Evolutionary conservation across 2,888 invertebrate species (phyloP), one percentile per base, ranked within the genome.

Genomic region (Meliscaeva auricollis): DNA sequence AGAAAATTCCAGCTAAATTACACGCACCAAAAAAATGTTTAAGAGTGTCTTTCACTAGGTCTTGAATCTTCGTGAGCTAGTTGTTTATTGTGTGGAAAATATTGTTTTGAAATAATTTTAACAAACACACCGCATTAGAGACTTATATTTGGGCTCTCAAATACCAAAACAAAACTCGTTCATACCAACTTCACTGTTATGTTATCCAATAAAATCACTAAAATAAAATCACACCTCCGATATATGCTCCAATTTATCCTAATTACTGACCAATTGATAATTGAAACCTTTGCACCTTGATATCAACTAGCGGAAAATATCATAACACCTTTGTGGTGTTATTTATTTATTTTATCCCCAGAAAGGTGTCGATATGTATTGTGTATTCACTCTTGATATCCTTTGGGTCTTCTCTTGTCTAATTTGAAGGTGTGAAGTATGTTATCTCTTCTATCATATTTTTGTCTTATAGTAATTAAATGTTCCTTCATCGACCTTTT

Each of bases 261-360:
- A 44, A 83, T 83, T 83, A 74, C 74, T 79, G 58, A 74, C 64
- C 69, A 64, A 64, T 58, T 56, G 78, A 69, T 79, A 83, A 83
- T 78, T 79, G 64, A 79, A 78, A 64, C 48, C 62, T 70, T 56
- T 64, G 62, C 58, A 11, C 11, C 11, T 46, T 52, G 9, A 22
- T 38, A 64, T 83, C 78, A 83, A 79, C 38, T 58, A 70, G 78
- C 83, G 83, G 78, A 79, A 83, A 83, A 83, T 74, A 79, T 70
- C 74, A 60, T 75, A 78, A 75, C 78, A 83, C 83, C 83, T 83
- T 15, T 26, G 30, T 30, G 46, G 30, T 30, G n/a, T 32, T 48
- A 17, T 38, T 7, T 22, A n/a, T 60, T 60, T 60, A 41, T 26
- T 26, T 26, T 5, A 22, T n/a, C 1, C 22, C 8, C 38, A 3